These are phyloP conservation scores for Otus scops DNA, from an alignment of 2,797 vertebrate species.

Conservation along the genomic window DNA sequence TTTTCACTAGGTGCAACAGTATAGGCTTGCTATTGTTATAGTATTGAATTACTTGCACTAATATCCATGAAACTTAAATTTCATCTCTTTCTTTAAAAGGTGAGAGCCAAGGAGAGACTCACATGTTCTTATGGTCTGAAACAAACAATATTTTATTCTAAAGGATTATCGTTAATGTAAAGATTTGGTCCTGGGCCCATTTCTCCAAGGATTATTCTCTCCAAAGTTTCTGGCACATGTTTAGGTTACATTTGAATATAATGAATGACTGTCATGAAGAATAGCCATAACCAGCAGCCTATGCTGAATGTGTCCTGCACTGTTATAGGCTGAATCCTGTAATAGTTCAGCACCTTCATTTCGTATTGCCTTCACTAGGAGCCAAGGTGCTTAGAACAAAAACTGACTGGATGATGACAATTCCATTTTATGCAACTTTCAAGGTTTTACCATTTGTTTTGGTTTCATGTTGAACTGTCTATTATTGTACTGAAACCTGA, in stretches of 20 bases:
- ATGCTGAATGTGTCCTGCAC: not conserved
- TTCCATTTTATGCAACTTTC: not conserved
- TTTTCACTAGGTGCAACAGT: not conserved
- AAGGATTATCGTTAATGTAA: not conserved
- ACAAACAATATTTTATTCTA: not conserved
- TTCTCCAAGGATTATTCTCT: not conserved
- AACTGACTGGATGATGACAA: not conserved
- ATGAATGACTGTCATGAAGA: not conserved
- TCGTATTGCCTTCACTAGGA: not conserved
- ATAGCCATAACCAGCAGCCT: not conserved
- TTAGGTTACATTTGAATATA: slow-evolving; percentile 3
- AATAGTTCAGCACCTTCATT: not conserved
- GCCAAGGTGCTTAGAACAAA: not conserved
- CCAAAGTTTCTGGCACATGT: not conserved
- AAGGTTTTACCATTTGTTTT: slow-evolving; percentile 5
- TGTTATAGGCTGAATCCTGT: not conserved
- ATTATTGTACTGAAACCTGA: not conserved
- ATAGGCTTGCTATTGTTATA: not conserved
- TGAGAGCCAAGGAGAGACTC: not conserved
- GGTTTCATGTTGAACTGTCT: not conserved
- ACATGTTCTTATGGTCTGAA: not conserved
- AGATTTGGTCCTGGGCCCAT: not conserved
- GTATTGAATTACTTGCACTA: not conserved
- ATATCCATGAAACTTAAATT: not conserved
- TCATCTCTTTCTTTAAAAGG: not conserved